Conservation (phyloP, 2,113 vertebrate species). For the Typhlomys cinereus region DNA sequence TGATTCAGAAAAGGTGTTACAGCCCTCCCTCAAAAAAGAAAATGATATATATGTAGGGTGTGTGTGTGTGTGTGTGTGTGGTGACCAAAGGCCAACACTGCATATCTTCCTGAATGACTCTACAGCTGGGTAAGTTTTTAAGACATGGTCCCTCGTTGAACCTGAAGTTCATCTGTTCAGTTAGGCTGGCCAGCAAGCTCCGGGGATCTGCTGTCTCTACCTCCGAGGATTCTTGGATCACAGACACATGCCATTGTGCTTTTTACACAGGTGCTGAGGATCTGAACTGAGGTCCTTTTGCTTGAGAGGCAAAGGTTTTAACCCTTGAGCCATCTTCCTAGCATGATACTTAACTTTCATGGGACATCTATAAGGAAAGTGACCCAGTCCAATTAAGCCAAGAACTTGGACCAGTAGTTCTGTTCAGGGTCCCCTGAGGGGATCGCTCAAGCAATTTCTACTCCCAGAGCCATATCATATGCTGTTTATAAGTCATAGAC, state of each 20-base stretch:
- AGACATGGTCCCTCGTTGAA: background rate
- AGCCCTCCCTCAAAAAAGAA: no score
- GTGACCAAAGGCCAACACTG: no score
- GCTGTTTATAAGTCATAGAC: background rate
- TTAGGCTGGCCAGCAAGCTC: background rate
- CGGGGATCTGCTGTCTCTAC: background rate
- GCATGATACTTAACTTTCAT: background rate
- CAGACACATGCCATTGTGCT: no score
- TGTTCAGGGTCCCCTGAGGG: background rate
- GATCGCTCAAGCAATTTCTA: background rate
- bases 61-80: no score
- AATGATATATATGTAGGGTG: no score
- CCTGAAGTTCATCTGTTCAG: background rate
- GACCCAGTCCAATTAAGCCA: background rate
- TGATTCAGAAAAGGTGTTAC: background rate
- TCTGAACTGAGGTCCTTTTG: background rate
- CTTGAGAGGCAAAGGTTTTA: background rate
- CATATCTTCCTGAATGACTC: background rate
- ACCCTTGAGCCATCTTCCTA: background rate
- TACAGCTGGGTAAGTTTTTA: no score
- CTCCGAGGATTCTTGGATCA: background rate
- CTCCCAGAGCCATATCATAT: background rate
- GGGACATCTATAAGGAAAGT: background rate
- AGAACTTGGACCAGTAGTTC: background rate
- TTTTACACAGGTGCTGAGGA: background rate